Evolutionary conservation across 2,113 vertebrate genomes (phyloP).

Genomic region (Pseudonaja textilis): DNA sequence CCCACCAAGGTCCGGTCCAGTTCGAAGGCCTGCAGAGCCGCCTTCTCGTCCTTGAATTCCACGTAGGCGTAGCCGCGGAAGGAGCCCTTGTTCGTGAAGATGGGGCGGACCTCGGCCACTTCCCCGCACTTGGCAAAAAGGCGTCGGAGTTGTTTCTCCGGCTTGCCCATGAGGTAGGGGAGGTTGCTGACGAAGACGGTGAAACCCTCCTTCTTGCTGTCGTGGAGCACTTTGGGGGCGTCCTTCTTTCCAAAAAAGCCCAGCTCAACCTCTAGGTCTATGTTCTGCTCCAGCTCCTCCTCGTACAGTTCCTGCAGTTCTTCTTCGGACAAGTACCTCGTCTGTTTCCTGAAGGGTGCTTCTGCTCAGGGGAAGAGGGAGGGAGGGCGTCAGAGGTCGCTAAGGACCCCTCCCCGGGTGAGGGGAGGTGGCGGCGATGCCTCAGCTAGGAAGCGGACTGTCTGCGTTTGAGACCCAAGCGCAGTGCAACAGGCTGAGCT

Average conservation of each 20-base stretch:
- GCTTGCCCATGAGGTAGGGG: conserved; percentile 82
- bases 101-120: conserved; percentile 77
- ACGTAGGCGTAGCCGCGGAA: conserved; percentile 94
- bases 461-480: not conserved
- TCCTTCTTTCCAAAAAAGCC: conserved; percentile 32
- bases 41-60: conserved; percentile 80
- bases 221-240: conserved; percentile 67
- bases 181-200: conserved; percentile 97
- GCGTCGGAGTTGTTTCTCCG: conserved; percentile 75
- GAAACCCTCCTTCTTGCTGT: conserved; percentile 80
- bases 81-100: conserved; percentile 80
- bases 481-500: not conserved
- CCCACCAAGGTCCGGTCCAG: conserved; percentile 83
- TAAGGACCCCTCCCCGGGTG: not conserved
- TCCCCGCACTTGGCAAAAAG: conserved; percentile 85
- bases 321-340: too few relatives aligned
- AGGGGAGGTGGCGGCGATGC: too few relatives aligned
- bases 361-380: conserved; percentile 38
- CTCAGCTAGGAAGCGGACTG: not conserved
- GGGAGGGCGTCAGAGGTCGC: not conserved
- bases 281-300: too few relatives aligned
- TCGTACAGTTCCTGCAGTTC: fast-evolving
- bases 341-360: conserved; percentile 80
- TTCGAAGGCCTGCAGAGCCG: conserved; percentile 78
- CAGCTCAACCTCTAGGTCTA: too few relatives aligned